Base-by-base conservation (phyloP, 2,888 invertebrate genomes). In the Caenorhabditis sinica region DNA sequence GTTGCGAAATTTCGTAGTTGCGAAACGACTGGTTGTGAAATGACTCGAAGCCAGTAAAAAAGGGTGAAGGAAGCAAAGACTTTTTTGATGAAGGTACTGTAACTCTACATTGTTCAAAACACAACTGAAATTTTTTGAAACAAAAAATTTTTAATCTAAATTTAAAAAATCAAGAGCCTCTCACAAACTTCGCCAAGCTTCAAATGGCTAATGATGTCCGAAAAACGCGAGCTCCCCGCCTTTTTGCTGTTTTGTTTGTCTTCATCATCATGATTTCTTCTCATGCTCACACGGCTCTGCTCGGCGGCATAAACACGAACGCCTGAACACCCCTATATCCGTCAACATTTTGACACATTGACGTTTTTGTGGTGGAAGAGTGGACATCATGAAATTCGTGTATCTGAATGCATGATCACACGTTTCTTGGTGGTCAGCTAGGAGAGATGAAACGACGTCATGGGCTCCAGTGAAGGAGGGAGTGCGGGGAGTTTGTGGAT, bases 301-400 rank as follows among this genome's bases (percentile, higher is more conserved):
- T n/a, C n/a, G n/a, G n/a, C n/a, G n/a, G n/a, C 71, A 25, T 23
- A n/a, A 56, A 23, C 23, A 25, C 51, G 56, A 58, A 56, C 71
- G 43, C 58, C 43, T 25, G 71, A 20, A 25, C 71, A 28, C 13
- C 9, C 65, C 75, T 28, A 68, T 68, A 76, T 76, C 76, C 68
- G 76, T 68, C 74, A 68, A 17, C 56, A 61, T 81, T 63, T 74
- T 81, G 81, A 81, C 81, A 81, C 49, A 15, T 81, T 81, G 81
- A 81, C 81, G 81, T 73, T 73, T 80, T 80, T 73, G 49, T 43
- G 13, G 49, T 43, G 13, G 25, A 15, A 17, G 17, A 0, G 45
- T 33, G 33, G 33, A 33, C 33, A 33, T 33, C 49, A 49, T 49
- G 56, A 9, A 9, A 15, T 56, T n/a, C 15, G 45, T 45, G 6